Evolutionary conservation across 2,113 vertebrate species (phyloP).

Genomic region (Dolichallabes microphthalmus): DNA sequence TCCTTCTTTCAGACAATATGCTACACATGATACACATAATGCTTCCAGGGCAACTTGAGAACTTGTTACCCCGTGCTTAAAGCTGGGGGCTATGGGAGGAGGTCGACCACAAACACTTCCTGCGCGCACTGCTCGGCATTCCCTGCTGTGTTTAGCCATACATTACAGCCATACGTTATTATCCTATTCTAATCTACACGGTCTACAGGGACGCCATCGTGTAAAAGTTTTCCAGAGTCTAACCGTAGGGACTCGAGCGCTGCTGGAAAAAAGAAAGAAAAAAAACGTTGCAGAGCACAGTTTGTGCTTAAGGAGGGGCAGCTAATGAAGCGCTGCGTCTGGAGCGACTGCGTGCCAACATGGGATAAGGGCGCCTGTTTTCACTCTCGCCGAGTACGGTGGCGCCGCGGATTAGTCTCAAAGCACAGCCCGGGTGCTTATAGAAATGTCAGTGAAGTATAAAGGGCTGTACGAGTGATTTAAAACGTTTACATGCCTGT

Average conservation of each 20-base stretch:
- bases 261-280: background rate
- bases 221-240: slow-evolving; percentile 18
- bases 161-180: background rate
- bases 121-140: background rate
- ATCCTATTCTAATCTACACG: slow-evolving; percentile 6
- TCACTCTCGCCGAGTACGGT: slow-evolving; percentile 2
- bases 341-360: slow-evolving; percentile 10
- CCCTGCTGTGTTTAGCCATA: background rate
- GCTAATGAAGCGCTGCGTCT: slow-evolving; percentile 6
- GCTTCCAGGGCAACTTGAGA: background rate
- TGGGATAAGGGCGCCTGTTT: slow-evolving; percentile 7
- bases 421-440: background rate
- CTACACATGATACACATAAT: background rate
- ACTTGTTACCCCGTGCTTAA: background rate
- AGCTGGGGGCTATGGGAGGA: background rate
- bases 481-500: background rate
- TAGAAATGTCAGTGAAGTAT: slow-evolving; percentile 19
- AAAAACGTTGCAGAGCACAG: background rate
- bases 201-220: background rate
- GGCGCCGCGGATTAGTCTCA: slow-evolving; percentile 15
- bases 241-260: background rate
- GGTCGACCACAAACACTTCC: background rate
- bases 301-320: background rate
- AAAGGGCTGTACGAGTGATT: background rate
- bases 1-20: background rate